phyloP scores from a whole-genome alignment of 1,140 invertebrate species.

The Drosophila funebris region DNA sequence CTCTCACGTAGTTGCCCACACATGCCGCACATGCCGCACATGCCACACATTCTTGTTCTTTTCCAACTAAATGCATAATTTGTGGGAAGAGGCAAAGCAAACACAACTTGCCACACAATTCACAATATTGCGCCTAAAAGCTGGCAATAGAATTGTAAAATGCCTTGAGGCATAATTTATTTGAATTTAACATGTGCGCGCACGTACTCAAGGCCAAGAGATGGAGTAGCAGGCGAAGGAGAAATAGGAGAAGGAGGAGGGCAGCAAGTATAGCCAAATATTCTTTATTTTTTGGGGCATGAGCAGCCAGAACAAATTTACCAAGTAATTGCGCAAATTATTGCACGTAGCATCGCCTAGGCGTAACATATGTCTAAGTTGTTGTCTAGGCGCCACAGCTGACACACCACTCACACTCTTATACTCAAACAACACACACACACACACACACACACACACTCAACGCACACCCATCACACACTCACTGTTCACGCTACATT shows the following conservation, averaged over 20 bases:
- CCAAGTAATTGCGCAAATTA: conserved; percentile 81
- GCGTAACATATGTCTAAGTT: conserved; percentile 60
- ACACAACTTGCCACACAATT: conserved; percentile 40
- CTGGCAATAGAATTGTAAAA: conserved; percentile 72
- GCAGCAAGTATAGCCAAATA: conserved; percentile 11
- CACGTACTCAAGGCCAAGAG: conserved; percentile 31
- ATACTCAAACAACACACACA: neutral
- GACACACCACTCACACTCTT: conserved; percentile 39
- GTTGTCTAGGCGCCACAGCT: conserved; percentile 57
- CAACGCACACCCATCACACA: conserved; percentile 7
- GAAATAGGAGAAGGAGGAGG: neutral
- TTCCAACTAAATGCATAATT: conserved; percentile 74
- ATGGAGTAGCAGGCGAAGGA: neutral
- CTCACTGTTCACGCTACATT: conserved; percentile 72
- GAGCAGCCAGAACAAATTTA: conserved; percentile 51
- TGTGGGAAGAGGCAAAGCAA: conserved; percentile 30
- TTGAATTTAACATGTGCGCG: conserved; percentile 60
- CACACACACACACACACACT: conserved; percentile 4
- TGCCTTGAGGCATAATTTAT: conserved; percentile 74
- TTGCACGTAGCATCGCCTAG: conserved; percentile 71
- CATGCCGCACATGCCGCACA: conserved; percentile 60
- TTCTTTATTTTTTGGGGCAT: conserved; percentile 6
- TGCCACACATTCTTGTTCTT: conserved; percentile 46
- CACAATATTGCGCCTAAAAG: conserved; percentile 55
- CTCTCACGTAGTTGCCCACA: conserved; percentile 64